These are phyloP conservation scores for Lymantria monacha DNA, from an alignment of 2,888 invertebrate species.

Conservation along the genomic window DNA sequence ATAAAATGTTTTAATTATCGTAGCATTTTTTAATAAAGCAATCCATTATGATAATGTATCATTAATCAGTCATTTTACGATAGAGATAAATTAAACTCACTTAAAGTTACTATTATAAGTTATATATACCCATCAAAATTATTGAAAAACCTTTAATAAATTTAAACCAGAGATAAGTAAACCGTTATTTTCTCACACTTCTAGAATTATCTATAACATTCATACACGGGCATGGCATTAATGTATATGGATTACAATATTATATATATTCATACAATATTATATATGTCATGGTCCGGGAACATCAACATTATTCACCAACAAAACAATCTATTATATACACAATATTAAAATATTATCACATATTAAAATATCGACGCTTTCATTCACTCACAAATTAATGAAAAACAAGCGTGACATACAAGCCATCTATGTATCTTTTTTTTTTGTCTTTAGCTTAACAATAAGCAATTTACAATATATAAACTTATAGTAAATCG, in stretches of 20 bases:
- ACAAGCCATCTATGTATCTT: slow-evolving; percentile 10
- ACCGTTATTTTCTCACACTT: neutral
- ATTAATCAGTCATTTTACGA: too few species aligned
- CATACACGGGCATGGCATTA: slow-evolving; percentile 6
- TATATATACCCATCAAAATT: too few species aligned
- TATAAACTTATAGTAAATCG: neutral
- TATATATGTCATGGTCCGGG: slow-evolving; percentile 49
- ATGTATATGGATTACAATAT: slow-evolving; percentile 44
- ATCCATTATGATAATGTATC: too few species aligned
- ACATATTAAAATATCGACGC: slow-evolving; percentile 70
- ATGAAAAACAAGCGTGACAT: slow-evolving; percentile 20
- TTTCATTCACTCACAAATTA: slow-evolving; percentile 18
- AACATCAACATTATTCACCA: slow-evolving; percentile 75
- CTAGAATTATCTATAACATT: neutral
- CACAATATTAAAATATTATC: slow-evolving; percentile 37
- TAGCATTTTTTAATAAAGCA: too few species aligned
- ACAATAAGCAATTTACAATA: slow-evolving; percentile 16
- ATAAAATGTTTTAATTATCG: too few species aligned
- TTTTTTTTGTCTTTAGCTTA: slow-evolving; percentile 1
- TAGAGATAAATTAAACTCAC: too few species aligned
- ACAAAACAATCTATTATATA: slow-evolving; percentile 75
- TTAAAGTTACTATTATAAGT: too few species aligned
- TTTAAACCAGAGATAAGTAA: too few species aligned
- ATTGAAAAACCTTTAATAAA: too few species aligned
- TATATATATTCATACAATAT: too few species aligned